Base-by-base conservation (phyloP, 2,113 vertebrate genomes). In the Macquaria ambigua region DNA sequence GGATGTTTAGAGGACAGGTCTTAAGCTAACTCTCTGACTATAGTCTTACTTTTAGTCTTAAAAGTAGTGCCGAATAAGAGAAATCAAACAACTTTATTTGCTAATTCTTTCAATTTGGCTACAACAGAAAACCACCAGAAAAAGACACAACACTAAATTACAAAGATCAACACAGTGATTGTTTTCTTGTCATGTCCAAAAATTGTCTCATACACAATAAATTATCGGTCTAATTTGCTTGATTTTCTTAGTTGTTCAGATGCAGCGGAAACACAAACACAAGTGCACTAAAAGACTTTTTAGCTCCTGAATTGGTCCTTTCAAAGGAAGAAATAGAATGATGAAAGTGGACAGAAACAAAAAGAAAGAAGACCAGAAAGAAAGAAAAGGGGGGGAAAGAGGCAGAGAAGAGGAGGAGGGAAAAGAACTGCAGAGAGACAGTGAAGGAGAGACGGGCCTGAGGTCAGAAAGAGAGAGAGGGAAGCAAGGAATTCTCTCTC, bases 341-440 rank as follows among this genome's bases (percentile, higher is more conserved):
- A 62, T 12, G 25, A 6, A 15, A 41, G 14, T 1, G 14, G 7
- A 69, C 5, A 69, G 25, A 58, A 4, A n/a, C 10, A 39, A 31
- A 31, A 31, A 31, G 25, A 61, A 46, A 25, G 37, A 41, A 20
- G 11, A 23, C 34, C 8, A n/a, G 20, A 63, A 9, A 50, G 28
- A 76, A 23, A n/a, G 12, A 52, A 20, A 20, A 18, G 16, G 2
- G 16, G 56, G 56, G 48, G 25, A 43, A 25, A 77, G 46, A 28
- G 25, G 74, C 18, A 66, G 75, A 46, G n/a, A 21, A 34, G 41
- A 25, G n/a, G 56, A 77, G 48, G 39, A 48, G 64, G 58, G 48
- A 18, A 23, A 46, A 50, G 56, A 71, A 62, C 50, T 53, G 50
- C 62, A 34, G 41, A 71, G 58, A 46, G 48, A 21, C 6, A 4